Evolutionary conservation across 2,797 vertebrate species (phyloP), one percentile per base, ranked within the genome.

Genomic region (Yasuhikotakia modesta): DNA sequence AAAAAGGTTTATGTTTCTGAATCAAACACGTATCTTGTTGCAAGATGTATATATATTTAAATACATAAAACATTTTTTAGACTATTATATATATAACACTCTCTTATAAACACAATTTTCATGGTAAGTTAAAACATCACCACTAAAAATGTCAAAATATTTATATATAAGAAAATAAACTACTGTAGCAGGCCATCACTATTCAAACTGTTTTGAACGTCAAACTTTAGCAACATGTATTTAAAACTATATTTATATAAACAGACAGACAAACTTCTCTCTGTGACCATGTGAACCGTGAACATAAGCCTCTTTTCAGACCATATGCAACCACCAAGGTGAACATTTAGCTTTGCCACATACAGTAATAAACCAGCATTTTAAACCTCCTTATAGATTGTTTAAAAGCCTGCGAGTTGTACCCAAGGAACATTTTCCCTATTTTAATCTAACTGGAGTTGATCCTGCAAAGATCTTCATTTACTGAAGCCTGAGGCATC

Each of bases 401-500:
- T 83, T 87, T 87, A 88, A 86, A 84, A 77, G 55, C 81, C 17
- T 81, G 75, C 79, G 84, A 85, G 84, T 85, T 79, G 79, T 83
- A 57, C 78, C 83, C 81, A 76, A 77, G 81, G 84, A 82, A 84
- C 82, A 80, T 83, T 85, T 84, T 82, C 69, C 53, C 11, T 76
- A 68, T 78, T 74, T 35, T 46, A 53, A 69, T 64, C 53, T 22
- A 65, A 66, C 61, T 21, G 66, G 53, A 58, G 68, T n/a, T 43
- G 45, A 67, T 76, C 55, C 11, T 60, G 72, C 57, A 69, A 24
- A 61, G 79, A 74, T 82, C 83, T 86, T 86, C 76, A 53, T 83
- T 88, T 82, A 66, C 70, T 85, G 82, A 84, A 83, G 87, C 88
- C 88, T 0, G 17, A 79, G 87, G 88, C 85, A 74, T 85, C 79